Conservation (phyloP, 2,797 vertebrate genomes). For the Petrocephalus sullivani region DNA sequence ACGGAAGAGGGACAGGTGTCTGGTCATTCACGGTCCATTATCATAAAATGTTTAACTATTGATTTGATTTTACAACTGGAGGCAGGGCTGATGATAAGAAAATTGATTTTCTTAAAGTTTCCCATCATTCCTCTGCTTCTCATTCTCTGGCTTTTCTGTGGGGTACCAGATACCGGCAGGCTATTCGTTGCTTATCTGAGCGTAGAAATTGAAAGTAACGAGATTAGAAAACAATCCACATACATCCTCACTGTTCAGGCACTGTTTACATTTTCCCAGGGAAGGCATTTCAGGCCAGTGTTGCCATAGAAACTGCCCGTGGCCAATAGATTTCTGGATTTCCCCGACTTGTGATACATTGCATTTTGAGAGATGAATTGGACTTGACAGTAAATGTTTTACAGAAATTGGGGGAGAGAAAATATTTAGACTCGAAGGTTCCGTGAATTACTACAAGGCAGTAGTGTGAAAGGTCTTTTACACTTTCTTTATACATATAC, state of each 20-base stretch:
- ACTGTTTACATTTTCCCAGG: slow-evolving; percentile 56
- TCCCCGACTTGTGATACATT: slow-evolving; percentile 47
- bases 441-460: slow-evolving; percentile 43
- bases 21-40: not conserved
- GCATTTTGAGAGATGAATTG: slow-evolving; percentile 57
- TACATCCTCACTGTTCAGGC: slow-evolving; percentile 59
- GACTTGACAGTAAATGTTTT: slow-evolving; percentile 55
- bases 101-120: slow-evolving; percentile 20
- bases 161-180: slow-evolving; percentile 50
- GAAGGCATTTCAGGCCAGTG: slow-evolving; percentile 47
- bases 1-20: not conserved
- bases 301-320: slow-evolving; percentile 69
- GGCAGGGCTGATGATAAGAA: slow-evolving; percentile 38
- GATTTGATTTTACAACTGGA: slow-evolving; percentile 16
- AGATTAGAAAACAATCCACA: slow-evolving; percentile 68
- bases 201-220: slow-evolving; percentile 64
- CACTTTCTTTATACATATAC: slow-evolving; percentile 23
- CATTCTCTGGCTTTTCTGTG: slow-evolving; percentile 18
- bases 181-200: slow-evolving; percentile 36
- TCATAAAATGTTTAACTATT: slow-evolving; percentile 20
- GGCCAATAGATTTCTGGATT: slow-evolving; percentile 49
- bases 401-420: slow-evolving; percentile 42
- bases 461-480: slow-evolving; percentile 24
- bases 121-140: slow-evolving; percentile 18
- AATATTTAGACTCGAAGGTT: slow-evolving; percentile 45